Base-by-base conservation (phyloP, 2,113 vertebrate species). In the Rhodinocichla rosea region DNA sequence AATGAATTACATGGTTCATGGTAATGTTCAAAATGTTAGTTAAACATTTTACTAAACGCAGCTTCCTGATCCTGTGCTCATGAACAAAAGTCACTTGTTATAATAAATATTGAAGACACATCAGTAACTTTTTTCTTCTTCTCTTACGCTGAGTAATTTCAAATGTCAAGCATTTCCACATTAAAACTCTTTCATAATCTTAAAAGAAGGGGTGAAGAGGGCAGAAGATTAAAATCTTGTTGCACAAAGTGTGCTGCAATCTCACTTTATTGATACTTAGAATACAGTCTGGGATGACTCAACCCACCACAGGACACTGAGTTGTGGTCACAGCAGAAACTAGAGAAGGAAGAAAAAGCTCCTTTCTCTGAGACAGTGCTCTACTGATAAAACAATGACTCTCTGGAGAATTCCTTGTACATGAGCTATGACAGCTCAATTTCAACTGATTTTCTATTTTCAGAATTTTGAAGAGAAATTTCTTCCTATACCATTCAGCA, bases 1-100 rank as follows among this genome's bases (percentile, higher is more conserved):
- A 95, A 88, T 95, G 62, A 90, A 84, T 88, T 67, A 69, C 37
- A 74, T 49, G 1, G 3, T 35, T 90, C 64, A 69, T 37, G 63
- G 52, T 63, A 49, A 77, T 62, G n/a, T 35, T 83, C 40, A 83
- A 62, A 76, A 49, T 15, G 11, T 69, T 75, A 22, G 63, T 77
- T 93, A 93, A 83, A 81, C 74, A 77, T 95, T 94, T 71, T 65
- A 87, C 47, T 62, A 28, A 87, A 64, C 26, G 15, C 39, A 82
- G 33, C 32, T 91, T 91, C 82, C 76, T 65, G 32, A 71, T 70
- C 19, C n/a, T 91, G 39, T 33, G 57, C 44, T 92, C 3, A 5
- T 5, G 10, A 89, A 62, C 71, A 91, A 44, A 79, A 92, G 49
- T 73, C 28, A 53, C 17, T 91, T 88, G 14, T 83, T 89, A 10